These are phyloP conservation scores for Rhea americana DNA, from an alignment of 2,113 vertebrate genomes.

Conservation along the genomic window DNA sequence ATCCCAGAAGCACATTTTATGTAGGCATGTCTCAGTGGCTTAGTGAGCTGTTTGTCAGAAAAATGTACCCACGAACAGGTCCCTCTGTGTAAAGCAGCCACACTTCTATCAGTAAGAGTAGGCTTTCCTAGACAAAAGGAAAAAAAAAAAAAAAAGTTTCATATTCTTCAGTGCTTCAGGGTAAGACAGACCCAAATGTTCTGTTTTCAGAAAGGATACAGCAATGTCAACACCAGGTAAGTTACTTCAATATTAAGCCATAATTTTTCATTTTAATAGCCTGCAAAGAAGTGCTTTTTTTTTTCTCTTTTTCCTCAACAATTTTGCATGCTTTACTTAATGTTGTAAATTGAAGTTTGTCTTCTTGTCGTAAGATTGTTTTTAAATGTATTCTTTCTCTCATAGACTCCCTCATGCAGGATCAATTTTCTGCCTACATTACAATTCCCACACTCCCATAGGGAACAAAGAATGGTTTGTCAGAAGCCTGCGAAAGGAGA, in stretches of 20 bases:
- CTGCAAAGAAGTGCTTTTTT: background rate
- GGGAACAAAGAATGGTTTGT: constrained; percentile 14
- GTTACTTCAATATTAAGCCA: background rate
- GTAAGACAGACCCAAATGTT: background rate
- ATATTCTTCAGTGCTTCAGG: background rate
- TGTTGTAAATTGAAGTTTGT: background rate
- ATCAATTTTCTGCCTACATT: constrained; percentile 49
- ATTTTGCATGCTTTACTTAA: background rate
- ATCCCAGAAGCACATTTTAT: background rate
- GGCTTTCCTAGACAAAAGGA: background rate
- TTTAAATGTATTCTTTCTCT: background rate
- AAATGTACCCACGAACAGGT: background rate
- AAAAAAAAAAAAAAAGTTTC: background rate
- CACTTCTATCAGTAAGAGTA: background rate
- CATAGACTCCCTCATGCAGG: background rate
- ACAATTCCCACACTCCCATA: constrained; percentile 25
- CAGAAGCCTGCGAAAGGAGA: constrained; percentile 54
- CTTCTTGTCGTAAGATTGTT: background rate
- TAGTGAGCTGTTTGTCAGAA: background rate
- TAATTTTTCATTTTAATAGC: background rate
- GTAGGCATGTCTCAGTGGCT: background rate
- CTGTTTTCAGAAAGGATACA: background rate
- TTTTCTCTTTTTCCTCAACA: background rate
- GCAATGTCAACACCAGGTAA: background rate
- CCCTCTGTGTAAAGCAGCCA: background rate